phyloP scores from a whole-genome alignment of 2,888 invertebrate species.

The Sinopyrophorus schimmeli region DNA sequence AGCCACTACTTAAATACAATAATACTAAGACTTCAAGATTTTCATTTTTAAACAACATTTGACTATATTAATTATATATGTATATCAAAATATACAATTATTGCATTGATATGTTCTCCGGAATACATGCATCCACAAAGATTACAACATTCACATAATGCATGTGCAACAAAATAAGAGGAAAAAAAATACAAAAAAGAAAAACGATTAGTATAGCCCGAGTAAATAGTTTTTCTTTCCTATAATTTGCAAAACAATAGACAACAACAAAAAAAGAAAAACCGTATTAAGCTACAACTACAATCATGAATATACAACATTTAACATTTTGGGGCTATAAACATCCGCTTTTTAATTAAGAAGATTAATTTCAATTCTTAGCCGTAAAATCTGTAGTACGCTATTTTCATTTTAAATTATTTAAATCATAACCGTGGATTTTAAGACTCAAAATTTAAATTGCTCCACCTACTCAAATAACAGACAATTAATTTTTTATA shows the following conservation, averaged over 20 bases:
- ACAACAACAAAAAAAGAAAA: constrained; percentile 6
- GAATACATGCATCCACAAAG: constrained; percentile 25
- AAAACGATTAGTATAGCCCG: not conserved
- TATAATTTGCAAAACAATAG: constrained; percentile 15
- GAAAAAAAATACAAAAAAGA: not conserved
- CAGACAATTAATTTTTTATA: too few species aligned
- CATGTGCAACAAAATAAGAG: not conserved
- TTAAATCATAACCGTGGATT: too few species aligned
- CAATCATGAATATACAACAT: constrained; percentile 27
- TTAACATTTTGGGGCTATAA: constrained; percentile 16
- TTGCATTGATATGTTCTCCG: constrained; percentile 29
- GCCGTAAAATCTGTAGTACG: too few species aligned
- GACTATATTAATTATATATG: too few species aligned
- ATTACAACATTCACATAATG: constrained; percentile 16
- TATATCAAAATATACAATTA: constrained; percentile 27
- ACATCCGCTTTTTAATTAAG: too few species aligned
- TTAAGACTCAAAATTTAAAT: too few species aligned
- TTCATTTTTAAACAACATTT: constrained; percentile 12
- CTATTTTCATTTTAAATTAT: too few species aligned
- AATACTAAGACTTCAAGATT: too few species aligned
- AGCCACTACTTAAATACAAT: too few species aligned
- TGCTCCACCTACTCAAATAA: too few species aligned
- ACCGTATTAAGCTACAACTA: constrained; percentile 24
- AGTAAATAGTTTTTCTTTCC: not conserved
- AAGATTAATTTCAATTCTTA: too few species aligned